phyloP scores from a whole-genome alignment of 2,797 vertebrate species.

The Rallus crepitans region DNA sequence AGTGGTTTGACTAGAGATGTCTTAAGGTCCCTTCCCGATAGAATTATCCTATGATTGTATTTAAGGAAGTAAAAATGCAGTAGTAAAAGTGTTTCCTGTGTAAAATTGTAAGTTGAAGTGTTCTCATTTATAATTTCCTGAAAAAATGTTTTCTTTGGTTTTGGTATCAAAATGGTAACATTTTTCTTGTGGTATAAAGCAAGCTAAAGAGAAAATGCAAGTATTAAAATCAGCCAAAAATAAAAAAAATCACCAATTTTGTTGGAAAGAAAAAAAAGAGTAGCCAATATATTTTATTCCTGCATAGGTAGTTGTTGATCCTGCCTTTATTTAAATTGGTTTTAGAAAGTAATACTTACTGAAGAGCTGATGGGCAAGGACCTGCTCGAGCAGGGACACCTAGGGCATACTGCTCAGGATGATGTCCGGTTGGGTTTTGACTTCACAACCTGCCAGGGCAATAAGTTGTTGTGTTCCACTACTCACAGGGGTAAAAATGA shows the following conservation, averaged over 20 bases:
- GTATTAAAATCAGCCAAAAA: neutral
- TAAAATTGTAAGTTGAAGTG: neutral
- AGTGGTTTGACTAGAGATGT: neutral
- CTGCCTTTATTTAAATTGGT: neutral
- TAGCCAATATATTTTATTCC: neutral
- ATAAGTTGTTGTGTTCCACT: neutral
- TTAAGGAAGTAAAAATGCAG: neutral
- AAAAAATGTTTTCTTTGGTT: neutral
- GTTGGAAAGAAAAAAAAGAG: neutral
- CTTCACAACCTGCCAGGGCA: neutral
- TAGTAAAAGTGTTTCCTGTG: neutral
- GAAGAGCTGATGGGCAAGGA: neutral
- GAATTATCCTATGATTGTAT: neutral
- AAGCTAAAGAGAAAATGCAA: neutral
- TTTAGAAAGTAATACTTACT: neutral
- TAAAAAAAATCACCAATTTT: neutral
- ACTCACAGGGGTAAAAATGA: neutral
- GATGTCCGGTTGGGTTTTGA: neutral
- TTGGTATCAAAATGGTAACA: neutral
- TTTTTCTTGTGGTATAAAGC: neutral
- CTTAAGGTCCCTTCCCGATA: neutral
- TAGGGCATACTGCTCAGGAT: neutral
- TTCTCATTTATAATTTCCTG: neutral
- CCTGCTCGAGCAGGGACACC: neutral
- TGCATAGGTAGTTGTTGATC: neutral